Percentiles rank a stretch among this genome's conserved stretches.
These are phyloP conservation scores for Heteractis magnifica DNA, from an alignment of 92 coral and sea anemone genomes.

Conservation along the genomic window DNA sequence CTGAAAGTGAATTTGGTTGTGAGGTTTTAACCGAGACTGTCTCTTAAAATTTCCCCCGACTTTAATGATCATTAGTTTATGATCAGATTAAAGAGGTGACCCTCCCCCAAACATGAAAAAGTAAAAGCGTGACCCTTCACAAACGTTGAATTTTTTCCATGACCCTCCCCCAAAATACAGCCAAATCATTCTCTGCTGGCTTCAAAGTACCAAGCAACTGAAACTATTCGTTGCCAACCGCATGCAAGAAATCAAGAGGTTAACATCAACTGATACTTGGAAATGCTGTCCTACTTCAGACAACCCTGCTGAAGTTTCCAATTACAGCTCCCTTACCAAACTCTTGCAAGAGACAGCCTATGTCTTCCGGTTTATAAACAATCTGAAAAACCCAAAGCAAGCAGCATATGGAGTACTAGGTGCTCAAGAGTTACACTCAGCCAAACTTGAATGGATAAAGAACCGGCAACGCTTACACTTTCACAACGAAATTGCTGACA, in stretches of 20 bases:
- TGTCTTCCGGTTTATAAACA: conserved; percentile 30
- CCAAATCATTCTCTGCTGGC: conserved; percentile 11
- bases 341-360: conserved; percentile 33
- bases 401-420: neutral
- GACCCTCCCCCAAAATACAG: neutral
- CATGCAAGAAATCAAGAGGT: neutral
- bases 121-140: no score
- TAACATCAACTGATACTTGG: conserved; percentile 11
- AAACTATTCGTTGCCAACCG: conserved; percentile 7
- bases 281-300: conserved; percentile 49
- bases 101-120: no score
- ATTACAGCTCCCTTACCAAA: conserved; percentile 11
- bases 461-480: conserved; percentile 13
- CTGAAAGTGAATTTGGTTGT: no score
- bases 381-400: conserved; percentile 5
- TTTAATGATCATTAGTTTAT: no score
- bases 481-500: conserved; percentile 26
- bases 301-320: conserved; percentile 42
- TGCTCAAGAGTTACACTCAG: conserved; percentile 20
- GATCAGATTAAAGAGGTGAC: no score
- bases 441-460: conserved; percentile 29
- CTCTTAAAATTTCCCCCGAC: no score
- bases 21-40: no score
- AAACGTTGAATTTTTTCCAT: no score
- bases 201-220: conserved; percentile 13